These are phyloP conservation scores for Manacus vitellinus DNA, from an alignment of 2,113 vertebrate species.

Conservation along the genomic window DNA sequence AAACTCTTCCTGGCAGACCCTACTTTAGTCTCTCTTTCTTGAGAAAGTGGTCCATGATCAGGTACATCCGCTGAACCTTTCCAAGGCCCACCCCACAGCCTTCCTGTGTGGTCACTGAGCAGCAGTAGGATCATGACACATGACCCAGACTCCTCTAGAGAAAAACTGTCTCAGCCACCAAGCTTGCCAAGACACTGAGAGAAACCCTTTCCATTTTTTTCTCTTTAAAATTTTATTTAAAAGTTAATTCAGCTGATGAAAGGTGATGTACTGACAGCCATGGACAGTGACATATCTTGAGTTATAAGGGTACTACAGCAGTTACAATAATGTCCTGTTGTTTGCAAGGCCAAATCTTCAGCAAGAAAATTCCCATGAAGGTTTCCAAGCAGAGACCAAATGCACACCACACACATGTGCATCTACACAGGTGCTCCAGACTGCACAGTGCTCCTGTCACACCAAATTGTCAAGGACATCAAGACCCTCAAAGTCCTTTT, in stretches of 20 bases:
- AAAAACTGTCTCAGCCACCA: not conserved
- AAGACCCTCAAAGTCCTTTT: not conserved
- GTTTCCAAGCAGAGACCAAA: not conserved
- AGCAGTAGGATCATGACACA: not conserved
- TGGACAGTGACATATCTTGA: not conserved
- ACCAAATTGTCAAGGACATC: not conserved
- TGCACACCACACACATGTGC: rapidly evolving
- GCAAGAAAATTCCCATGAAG: not conserved
- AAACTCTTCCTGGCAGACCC: not conserved
- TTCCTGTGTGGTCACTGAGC: not conserved
- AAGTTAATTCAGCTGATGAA: not conserved
- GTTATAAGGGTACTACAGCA: not conserved
- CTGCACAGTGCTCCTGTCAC: not conserved
- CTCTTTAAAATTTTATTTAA: not conserved
- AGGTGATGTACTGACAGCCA: not conserved
- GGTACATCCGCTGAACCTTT: not conserved
- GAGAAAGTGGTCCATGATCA: not conserved
- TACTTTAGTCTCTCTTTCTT: not conserved
- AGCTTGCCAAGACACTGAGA: not conserved
- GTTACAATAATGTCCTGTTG: not conserved
- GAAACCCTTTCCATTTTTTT: not conserved
- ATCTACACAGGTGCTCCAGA: not conserved
- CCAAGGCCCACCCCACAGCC: not conserved
- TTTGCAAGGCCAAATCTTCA: not conserved
- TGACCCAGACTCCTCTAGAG: not conserved